These are phyloP conservation scores for Netelia fuscicornis DNA, from an alignment of 2,888 invertebrate species.

Conservation along the genomic window DNA sequence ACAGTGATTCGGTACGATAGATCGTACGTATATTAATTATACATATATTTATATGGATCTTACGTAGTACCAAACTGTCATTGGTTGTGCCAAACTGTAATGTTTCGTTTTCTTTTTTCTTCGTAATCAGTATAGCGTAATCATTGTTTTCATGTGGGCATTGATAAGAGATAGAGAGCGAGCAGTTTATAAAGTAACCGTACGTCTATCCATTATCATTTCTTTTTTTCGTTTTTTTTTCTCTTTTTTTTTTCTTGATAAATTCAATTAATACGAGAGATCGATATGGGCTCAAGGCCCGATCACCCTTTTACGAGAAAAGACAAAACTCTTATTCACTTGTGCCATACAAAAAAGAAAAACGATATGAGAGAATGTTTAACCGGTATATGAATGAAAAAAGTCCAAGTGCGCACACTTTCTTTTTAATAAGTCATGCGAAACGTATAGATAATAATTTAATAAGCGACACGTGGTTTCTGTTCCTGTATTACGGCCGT, in stretches of 20 bases:
- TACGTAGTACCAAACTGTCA: conserved; percentile 77
- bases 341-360: conserved; percentile 78
- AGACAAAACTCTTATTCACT: conserved; percentile 72
- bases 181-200: conserved; percentile 27
- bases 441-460: conserved; percentile 64
- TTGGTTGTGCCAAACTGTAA: conserved; percentile 79
- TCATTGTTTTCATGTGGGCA: conserved; percentile 73
- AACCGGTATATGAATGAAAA: conserved; percentile 45
- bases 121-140: conserved; percentile 71
- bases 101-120: conserved; percentile 65
- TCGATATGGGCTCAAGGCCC: conserved; percentile 50
- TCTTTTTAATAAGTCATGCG: conserved; percentile 47
- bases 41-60: conserved; percentile 69
- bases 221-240: conserved; percentile 10
- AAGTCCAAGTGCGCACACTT: conserved; percentile 57
- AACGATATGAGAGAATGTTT: conserved; percentile 60
- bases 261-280: conserved; percentile 43
- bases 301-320: conserved; percentile 39
- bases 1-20: conserved; percentile 63
- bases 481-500: conserved; percentile 80
- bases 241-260: conserved; percentile 20
- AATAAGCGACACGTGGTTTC: conserved; percentile 78
- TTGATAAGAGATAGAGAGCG: conserved; percentile 62
- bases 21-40: conserved; percentile 67
- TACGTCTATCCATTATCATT: conserved; percentile 36